Evolutionary conservation across 2,113 vertebrate genomes (phyloP).

Genomic region (Atherinomorus stipes): DNA sequence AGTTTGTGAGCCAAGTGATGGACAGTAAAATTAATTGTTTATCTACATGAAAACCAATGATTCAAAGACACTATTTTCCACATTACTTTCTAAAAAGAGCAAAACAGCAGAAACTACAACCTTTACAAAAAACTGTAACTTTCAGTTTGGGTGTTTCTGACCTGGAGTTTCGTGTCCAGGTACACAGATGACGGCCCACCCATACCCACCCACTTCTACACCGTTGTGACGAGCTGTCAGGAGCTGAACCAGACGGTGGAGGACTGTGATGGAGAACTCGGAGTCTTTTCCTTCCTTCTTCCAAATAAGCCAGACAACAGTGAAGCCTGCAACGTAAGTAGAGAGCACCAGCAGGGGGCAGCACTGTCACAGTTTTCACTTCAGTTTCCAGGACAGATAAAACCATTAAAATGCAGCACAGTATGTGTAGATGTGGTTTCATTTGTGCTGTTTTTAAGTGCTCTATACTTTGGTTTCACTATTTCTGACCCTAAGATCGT

Average conservation of each 20-base stretch:
- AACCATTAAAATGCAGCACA: no score
- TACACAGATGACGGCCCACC: conserved; percentile 82
- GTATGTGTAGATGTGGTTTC: no score
- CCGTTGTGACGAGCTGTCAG: conserved; percentile 91
- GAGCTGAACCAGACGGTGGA: conserved; percentile 89
- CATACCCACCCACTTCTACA: conserved; percentile 92
- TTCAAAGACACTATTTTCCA: background rate
- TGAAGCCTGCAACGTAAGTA: conserved; percentile 93
- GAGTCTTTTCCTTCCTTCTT: conserved; percentile 87
- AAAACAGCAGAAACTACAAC: background rate
- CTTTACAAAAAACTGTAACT: background rate
- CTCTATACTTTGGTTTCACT: no score
- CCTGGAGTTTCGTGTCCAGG: conserved; percentile 68
- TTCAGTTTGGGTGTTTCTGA: background rate
- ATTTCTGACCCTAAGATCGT: no score
- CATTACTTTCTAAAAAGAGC: background rate
- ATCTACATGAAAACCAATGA: background rate
- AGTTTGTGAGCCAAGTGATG: no score
- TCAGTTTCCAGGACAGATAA: background rate
- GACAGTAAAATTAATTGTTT: background rate
- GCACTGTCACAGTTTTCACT: background rate
- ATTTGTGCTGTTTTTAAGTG: no score
- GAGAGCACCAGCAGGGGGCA: conserved; percentile 13
- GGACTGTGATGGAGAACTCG: conserved; percentile 88
- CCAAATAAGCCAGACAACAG: conserved; percentile 90